A percentile compares a stretch with the other conserved stretches of the same genome.
Evolutionary conservation across 2,113 vertebrate species (phyloP).

Genomic region (Amia ocellicauda): DNA sequence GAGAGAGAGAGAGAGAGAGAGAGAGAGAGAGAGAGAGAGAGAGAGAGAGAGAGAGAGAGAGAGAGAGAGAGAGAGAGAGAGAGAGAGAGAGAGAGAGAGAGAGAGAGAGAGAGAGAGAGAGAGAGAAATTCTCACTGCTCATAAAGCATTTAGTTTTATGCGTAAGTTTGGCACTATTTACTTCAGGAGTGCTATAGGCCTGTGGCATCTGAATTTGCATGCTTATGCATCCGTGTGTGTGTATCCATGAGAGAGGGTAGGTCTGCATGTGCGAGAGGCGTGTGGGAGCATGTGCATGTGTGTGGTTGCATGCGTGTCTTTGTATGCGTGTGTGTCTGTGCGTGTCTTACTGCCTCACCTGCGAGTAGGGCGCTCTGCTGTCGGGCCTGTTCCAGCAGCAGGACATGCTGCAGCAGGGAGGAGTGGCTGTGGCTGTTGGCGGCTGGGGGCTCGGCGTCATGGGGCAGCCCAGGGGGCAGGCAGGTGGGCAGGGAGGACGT

Average conservation of each 20-base stretch:
- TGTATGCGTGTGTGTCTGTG: not conserved
- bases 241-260: not conserved
- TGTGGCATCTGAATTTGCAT: not conserved
- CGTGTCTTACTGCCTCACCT: conserved; percentile 66
- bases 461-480: conserved; percentile 60
- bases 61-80: conserved; percentile 1
- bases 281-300: not conserved
- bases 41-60: not conserved
- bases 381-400: conserved; percentile 88
- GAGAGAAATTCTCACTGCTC: too few relatives aligned
- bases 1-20: not conserved
- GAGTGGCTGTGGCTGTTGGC: conserved; percentile 71
- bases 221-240: not conserved
- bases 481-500: conserved; percentile 82
- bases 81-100: not conserved
- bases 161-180: too few relatives aligned
- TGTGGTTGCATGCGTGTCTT: not conserved
- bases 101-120: not conserved
- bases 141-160: too few relatives aligned
- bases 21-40: too few relatives aligned
- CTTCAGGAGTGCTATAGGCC: too few relatives aligned
- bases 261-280: not conserved
- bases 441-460: conserved; percentile 68
- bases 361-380: conserved; percentile 89
- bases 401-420: conserved; percentile 86